Evolutionary conservation across 2,888 invertebrate species (phyloP).

Genomic region (Sclerodermus sp.): DNA sequence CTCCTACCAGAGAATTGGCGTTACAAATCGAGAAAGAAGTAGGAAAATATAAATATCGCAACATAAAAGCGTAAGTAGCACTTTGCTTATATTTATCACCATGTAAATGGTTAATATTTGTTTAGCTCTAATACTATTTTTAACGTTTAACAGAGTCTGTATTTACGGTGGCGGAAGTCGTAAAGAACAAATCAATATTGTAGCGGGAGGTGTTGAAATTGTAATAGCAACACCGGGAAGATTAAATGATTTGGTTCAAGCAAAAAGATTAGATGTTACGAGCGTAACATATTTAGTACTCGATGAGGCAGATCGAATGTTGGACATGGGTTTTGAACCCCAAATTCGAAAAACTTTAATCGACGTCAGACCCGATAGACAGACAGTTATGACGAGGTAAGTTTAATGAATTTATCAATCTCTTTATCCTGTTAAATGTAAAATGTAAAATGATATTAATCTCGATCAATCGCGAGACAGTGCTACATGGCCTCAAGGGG

Average conservation of each 20-base stretch:
- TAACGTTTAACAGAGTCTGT: slow-evolving; percentile 73
- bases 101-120: background rate
- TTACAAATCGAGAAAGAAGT: slow-evolving; percentile 91
- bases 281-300: slow-evolving; percentile 85
- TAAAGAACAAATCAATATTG: slow-evolving; percentile 73
- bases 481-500: slow-evolving; percentile 93
- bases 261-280: slow-evolving; percentile 68
- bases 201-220: slow-evolving; percentile 85
- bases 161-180: slow-evolving; percentile 90
- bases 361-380: slow-evolving; percentile 83
- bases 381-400: slow-evolving; percentile 94
- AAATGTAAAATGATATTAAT: slow-evolving; percentile 6
- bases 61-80: slow-evolving; percentile 75
- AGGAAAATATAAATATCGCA: slow-evolving; percentile 82
- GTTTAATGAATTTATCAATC: background rate
- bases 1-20: slow-evolving; percentile 92
- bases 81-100: background rate
- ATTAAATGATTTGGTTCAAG: slow-evolving; percentile 83
- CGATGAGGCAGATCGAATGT: slow-evolving; percentile 90
- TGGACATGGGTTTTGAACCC: slow-evolving; percentile 86
- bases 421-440: background rate
- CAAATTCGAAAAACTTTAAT: slow-evolving; percentile 83
- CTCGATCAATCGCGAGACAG: too few relatives aligned
- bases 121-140: background rate
- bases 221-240: slow-evolving; percentile 95